These are phyloP conservation scores for Agrenia bidenticulata DNA, from an alignment of 2,888 invertebrate genomes.

Conservation along the genomic window DNA sequence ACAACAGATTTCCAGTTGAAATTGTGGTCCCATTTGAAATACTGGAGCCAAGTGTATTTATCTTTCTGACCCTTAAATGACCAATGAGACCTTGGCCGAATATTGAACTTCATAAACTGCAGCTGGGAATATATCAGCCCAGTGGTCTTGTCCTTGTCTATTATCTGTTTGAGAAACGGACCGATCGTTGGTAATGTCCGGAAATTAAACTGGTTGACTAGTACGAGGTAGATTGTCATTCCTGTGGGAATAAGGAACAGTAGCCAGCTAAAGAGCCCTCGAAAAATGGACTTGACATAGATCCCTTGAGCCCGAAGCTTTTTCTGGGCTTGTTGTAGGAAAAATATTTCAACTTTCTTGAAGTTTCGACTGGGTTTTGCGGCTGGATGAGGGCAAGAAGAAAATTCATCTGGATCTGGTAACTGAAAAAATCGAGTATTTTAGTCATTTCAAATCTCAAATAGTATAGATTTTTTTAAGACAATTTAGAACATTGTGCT, in stretches of 20 bases:
- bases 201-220: neutral
- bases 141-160: neutral
- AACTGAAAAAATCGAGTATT: no score
- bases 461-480: no score
- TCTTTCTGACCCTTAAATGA: neutral
- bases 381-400: no score
- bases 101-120: constrained; percentile 26
- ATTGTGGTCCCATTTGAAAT: constrained; percentile 3
- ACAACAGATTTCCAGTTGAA: neutral
- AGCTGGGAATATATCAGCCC: constrained; percentile 23
- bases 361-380: no score
- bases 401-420: no score
- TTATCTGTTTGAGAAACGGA: neutral
- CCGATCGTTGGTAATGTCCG: neutral
- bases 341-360: neutral
- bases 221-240: neutral
- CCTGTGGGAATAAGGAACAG: neutral
- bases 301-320: neutral
- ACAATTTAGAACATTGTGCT: no score
- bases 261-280: neutral
- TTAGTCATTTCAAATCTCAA: no score
- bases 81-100: constrained; percentile 19
- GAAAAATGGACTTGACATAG: neutral
- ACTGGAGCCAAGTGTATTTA: constrained; percentile 24
- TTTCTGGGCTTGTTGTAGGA: constrained; percentile 10